phyloP scores from a whole-genome alignment of 2,113 vertebrate genomes.

The Pandion haliaetus region DNA sequence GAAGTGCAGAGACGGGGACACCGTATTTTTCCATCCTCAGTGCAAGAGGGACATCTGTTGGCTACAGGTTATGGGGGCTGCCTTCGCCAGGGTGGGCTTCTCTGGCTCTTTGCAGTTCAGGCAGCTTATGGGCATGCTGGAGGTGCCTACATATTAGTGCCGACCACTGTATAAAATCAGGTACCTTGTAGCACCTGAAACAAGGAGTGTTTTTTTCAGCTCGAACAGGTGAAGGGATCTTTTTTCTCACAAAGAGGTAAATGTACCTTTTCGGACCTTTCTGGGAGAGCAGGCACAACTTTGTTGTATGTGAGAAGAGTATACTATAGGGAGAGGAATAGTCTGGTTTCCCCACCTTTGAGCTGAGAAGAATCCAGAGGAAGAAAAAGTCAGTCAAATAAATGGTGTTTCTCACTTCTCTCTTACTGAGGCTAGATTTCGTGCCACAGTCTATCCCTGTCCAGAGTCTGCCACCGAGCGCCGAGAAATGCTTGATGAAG shows the following conservation, averaged over 20 bases:
- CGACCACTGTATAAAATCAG: neutral
- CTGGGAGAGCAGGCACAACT: neutral
- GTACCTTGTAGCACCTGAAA: neutral
- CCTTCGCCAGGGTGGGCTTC: neutral
- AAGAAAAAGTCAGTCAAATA: neutral
- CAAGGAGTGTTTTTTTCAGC: neutral
- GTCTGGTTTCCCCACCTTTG: neutral
- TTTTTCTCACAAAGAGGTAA: neutral
- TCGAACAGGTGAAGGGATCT: rapidly evolving
- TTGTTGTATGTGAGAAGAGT: neutral
- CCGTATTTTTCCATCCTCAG: neutral
- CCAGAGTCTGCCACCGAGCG: constrained; percentile 74
- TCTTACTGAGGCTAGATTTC: constrained; percentile 67
- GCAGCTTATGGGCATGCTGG: neutral
- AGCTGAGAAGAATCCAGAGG: neutral
- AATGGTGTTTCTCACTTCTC: neutral
- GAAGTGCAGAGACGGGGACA: neutral
- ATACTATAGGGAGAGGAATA: neutral
- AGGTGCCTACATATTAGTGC: neutral
- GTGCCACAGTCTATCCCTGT: constrained; percentile 79
- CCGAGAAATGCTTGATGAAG: constrained; percentile 70
- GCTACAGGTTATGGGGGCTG: neutral
- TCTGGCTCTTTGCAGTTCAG: neutral
- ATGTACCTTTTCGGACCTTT: neutral
- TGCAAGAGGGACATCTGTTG: constrained; percentile 51